A percentile compares a stretch with the other conserved stretches of the same genome.
Evolutionary conservation across 2,797 vertebrate genomes (phyloP).

Genomic region (Gymnocypris eckloni): DNA sequence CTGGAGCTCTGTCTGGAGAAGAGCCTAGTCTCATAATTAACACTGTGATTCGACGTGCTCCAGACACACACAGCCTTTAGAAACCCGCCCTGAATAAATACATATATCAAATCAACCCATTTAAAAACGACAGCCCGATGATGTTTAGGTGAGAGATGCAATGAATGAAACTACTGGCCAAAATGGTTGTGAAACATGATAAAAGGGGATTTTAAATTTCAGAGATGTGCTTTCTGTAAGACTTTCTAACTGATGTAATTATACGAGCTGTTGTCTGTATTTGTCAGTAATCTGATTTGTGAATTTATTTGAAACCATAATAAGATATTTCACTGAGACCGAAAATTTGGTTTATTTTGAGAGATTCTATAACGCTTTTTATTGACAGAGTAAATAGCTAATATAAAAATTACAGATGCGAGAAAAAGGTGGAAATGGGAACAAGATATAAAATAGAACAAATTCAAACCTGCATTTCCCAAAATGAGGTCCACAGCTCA

Average conservation of each 20-base stretch:
- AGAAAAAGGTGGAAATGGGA: neutral
- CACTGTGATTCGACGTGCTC: constrained; percentile 33
- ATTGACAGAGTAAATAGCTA: neutral
- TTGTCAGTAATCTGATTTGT: constrained; percentile 32
- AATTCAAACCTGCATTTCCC: neutral
- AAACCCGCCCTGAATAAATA: constrained; percentile 26
- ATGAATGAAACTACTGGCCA: neutral
- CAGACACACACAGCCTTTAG: constrained; percentile 25
- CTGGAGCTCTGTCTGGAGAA: constrained; percentile 48
- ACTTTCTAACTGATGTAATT: constrained; percentile 24
- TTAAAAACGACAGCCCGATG: constrained; percentile 9
- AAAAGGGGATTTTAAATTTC: constrained; percentile 29
- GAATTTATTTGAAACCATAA: constrained; percentile 40
- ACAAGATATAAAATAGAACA: neutral
- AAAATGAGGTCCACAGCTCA: too few relatives aligned
- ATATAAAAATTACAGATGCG: too few relatives aligned
- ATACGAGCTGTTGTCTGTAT: constrained; percentile 7
- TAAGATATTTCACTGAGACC: neutral
- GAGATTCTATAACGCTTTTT: neutral
- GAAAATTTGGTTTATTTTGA: neutral
- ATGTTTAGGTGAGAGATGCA: constrained; percentile 23
- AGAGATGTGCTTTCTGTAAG: constrained; percentile 23
- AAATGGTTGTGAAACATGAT: constrained; percentile 30
- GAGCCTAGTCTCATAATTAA: constrained; percentile 61
- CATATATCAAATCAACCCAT: constrained; percentile 31